Evolutionary conservation across 1,140 invertebrate species (phyloP).

Genomic region (Drosophila sproati): DNA sequence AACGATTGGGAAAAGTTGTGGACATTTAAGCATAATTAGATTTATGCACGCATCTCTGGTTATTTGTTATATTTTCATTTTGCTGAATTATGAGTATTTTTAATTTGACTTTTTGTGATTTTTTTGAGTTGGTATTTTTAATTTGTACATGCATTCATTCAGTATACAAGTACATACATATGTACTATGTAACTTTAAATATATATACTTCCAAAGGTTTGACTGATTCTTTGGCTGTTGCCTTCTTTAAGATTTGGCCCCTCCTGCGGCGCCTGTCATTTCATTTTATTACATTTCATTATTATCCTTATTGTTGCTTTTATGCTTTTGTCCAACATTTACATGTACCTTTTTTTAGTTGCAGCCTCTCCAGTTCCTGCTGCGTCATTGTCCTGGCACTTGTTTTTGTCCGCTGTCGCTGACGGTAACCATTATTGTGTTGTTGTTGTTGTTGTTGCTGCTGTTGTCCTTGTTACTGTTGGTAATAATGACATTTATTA

Average conservation of each 20-base stretch:
- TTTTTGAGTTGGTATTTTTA: conserved; percentile 63
- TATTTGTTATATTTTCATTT: conserved; percentile 49
- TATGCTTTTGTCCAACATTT: conserved; percentile 75
- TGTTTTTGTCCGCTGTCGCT: not conserved
- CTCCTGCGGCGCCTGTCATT: conserved; percentile 65
- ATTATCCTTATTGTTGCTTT: conserved; percentile 71
- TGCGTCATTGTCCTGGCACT: conserved; percentile 23
- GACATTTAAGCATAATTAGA: conserved; percentile 13
- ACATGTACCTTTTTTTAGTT: conserved; percentile 62
- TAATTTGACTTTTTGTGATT: conserved; percentile 62
- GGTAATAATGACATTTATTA: conserved; percentile 65
- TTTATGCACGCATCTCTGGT: conserved; percentile 2
- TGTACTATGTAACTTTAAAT: conserved; percentile 2
- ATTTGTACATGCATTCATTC: conserved; percentile 25
- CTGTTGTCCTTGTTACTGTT: conserved; percentile 46
- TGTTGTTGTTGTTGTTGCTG: conserved; percentile 15
- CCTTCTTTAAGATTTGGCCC: conserved; percentile 16
- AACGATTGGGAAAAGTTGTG: not conserved
- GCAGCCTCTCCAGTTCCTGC: conserved; percentile 8
- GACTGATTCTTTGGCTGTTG: conserved; percentile 16
- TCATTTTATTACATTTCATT: conserved; percentile 71
- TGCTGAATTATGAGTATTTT: conserved; percentile 44
- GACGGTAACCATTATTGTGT: not conserved
- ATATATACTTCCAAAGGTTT: not conserved
- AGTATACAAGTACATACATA: not conserved